phyloP scores from a whole-genome alignment of 2,888 invertebrate genomes.

The Drosophila dives region DNA sequence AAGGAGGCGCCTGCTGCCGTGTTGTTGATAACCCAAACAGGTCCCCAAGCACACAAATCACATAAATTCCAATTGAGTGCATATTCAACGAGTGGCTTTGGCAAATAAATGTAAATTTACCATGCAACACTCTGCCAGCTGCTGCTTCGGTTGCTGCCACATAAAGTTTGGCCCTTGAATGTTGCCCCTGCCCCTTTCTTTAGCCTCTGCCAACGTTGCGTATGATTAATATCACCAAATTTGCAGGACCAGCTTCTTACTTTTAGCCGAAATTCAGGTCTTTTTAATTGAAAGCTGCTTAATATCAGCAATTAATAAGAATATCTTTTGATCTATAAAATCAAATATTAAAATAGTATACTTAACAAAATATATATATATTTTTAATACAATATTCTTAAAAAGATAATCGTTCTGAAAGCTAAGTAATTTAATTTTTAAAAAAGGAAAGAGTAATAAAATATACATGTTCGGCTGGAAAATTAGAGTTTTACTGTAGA shows the following conservation, averaged over 20 bases:
- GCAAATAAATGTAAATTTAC: conserved; percentile 75
- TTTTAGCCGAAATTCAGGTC: conserved; percentile 20
- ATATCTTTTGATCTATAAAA: background rate
- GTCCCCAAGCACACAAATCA: conserved; percentile 79
- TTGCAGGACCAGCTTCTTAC: conserved; percentile 24
- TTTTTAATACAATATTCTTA: no score
- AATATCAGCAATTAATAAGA: background rate
- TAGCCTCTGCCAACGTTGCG: conserved; percentile 49
- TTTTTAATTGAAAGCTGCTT: conserved; percentile 23
- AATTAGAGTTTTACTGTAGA: no score
- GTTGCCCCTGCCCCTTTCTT: background rate
- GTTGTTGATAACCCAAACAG: conserved; percentile 78
- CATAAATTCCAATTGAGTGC: conserved; percentile 81
- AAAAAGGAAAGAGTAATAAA: no score
- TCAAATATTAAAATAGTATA: background rate
- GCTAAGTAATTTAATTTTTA: no score
- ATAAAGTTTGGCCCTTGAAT: background rate
- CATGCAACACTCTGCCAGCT: conserved; percentile 39
- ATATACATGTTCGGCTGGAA: no score
- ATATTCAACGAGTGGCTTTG: conserved; percentile 66
- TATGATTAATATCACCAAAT: conserved; percentile 74
- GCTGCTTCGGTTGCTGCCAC: conserved; percentile 2
- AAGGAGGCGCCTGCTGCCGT: conserved; percentile 69
- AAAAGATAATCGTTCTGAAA: no score
- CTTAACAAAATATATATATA: background rate